Percentiles rank a stretch among this genome's conserved stretches.
Conservation (phyloP, 2,797 vertebrate genomes). For the Rousettus madagascariensis region DNA sequence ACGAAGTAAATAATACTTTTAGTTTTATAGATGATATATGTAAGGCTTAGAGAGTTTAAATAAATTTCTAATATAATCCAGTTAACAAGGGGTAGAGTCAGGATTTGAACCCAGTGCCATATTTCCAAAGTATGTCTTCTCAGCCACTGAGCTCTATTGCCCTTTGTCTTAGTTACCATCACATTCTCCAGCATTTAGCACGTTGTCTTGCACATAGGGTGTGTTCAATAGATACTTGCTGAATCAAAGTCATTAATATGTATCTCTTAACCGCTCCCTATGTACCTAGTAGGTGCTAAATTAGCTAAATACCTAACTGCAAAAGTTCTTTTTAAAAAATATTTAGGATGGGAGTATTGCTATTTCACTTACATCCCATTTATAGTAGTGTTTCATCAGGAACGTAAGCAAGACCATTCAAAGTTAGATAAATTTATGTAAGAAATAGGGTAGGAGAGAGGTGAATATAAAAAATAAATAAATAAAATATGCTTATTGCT, state of each 20-base stretch:
- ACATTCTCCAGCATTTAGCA: neutral
- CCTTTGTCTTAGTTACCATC: neutral
- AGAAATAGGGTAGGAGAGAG: neutral
- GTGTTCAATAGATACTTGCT: neutral
- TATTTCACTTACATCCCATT: neutral
- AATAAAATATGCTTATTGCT: neutral
- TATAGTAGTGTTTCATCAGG: neutral
- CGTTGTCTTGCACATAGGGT: neutral
- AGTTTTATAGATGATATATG: slow-evolving; percentile 14
- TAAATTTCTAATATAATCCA: slow-evolving; percentile 24
- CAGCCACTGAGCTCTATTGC: neutral
- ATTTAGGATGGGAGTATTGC: neutral
- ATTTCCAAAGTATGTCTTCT: neutral
- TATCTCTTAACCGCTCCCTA: neutral
- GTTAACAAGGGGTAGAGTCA: neutral
- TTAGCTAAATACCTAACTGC: neutral
- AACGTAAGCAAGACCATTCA: neutral
- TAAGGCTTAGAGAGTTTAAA: neutral
- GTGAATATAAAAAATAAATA: neutral
- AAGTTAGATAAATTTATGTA: neutral
- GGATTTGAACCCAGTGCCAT: neutral
- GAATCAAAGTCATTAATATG: slow-evolving; percentile 6
- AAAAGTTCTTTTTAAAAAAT: neutral
- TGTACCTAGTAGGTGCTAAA: neutral
- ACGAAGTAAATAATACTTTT: slow-evolving; percentile 1